Evolutionary conservation across 1,140 invertebrate species (phyloP), one percentile per base, ranked within the genome.

Genomic region (Drosophila santomea): DNA sequence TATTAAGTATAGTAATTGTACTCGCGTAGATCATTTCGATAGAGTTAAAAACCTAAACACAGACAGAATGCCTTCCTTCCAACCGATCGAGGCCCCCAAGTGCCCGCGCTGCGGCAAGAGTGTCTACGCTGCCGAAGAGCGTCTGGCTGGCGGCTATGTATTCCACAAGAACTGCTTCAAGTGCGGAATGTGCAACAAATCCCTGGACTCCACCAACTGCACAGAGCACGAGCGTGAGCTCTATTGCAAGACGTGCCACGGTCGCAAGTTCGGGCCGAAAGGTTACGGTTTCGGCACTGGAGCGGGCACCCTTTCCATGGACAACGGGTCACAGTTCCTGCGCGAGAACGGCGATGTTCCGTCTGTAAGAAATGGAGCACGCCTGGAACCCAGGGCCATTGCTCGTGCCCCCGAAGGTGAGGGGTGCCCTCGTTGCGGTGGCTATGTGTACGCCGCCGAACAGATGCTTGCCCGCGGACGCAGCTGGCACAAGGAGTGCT

Each of bases 121-220:
- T 69, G 99, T 99, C 48, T 99, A 99, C 93, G 98, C 98, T 78
- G 99, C 99, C 50, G 99, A 99, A 94, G 98, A 99, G 93, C 96
- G 97, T 91, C 95, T 99, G 80, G 98, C 98, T 72, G 98, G 97
- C 88, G 98, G 98, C 89, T 96, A 97, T 92, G 98, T 98, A 95
- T 99, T 96, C 96, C 98, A 99, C 96, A 99, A 99, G 94, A 96
- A 96, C 93, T 99, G 98, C 95, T 99, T 99, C 95, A 99, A 99
- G 94, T 99, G 98, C 94, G 97, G 96, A 92, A 94, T 99, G 93
- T 99, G 98, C 95, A 96, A 96, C 93, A 99, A 99, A 94, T 95
- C 98, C 93, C 94, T 99, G 92, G 98, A 99, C 94, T 99, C 98
- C 79, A 99, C 98, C 93, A 99, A 98, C 94, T 98, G 97, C 93